Conservation (phyloP, 2,888 invertebrate species). For the Troilus luridus region DNA sequence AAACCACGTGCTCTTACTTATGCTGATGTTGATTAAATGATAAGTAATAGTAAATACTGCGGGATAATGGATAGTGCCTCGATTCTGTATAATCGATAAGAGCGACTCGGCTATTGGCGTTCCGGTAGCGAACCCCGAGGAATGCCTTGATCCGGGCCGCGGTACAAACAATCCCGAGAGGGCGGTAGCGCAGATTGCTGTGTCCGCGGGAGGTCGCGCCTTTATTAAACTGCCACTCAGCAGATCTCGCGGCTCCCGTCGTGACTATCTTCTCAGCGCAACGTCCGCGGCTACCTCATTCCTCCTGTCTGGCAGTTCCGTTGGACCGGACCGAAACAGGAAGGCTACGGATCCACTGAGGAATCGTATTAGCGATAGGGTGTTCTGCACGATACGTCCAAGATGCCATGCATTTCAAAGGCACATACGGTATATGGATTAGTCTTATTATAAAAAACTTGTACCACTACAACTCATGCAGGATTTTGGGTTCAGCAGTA, state of each 20-base stretch:
- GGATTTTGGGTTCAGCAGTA: no score
- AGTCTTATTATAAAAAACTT: no score
- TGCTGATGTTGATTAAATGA: neutral
- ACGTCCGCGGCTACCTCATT: conserved; percentile 32
- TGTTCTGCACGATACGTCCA: neutral
- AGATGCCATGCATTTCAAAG: no score
- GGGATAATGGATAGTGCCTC: neutral
- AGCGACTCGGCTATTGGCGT: neutral
- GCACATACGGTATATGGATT: no score
- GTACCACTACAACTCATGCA: no score
- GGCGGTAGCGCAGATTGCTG: conserved; percentile 20
- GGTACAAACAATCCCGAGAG: neutral
- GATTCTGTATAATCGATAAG: neutral
- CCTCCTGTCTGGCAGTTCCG: neutral
- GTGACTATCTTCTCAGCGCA: conserved; percentile 13
- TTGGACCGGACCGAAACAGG: neutral
- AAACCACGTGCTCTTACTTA: neutral
- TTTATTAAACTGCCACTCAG: conserved; percentile 49
- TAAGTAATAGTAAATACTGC: no score
- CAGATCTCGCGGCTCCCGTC: neutral
- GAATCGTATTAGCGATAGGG: neutral
- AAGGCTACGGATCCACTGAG: neutral
- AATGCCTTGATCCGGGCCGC: conserved; percentile 39
- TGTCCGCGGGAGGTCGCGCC: conserved; percentile 44
- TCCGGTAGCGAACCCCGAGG: conserved; percentile 17